phyloP scores from a whole-genome alignment of 2,113 vertebrate species.

The Python bivittatus region DNA sequence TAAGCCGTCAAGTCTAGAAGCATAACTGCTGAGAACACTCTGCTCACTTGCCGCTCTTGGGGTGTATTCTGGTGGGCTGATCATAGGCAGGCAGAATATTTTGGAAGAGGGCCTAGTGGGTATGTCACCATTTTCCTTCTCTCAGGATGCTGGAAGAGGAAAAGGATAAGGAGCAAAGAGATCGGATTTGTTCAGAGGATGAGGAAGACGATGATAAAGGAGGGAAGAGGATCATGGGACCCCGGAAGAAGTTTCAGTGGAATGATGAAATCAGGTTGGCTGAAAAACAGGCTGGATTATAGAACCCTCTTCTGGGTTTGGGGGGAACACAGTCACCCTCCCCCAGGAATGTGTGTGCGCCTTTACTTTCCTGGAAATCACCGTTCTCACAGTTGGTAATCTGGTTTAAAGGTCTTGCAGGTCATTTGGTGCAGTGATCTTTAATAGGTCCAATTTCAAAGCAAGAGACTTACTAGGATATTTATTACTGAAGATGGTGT shows the following conservation, averaged over 20 bases:
- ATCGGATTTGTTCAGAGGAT: constrained; percentile 79
- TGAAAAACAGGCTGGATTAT: background rate
- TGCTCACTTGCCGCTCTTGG: background rate
- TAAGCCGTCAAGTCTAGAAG: too few species aligned
- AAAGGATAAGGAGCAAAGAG: constrained; percentile 80
- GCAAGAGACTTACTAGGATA: background rate
- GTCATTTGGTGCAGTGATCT: background rate
- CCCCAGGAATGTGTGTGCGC: too few species aligned
- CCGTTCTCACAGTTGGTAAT: background rate
- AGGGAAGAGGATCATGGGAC: constrained; percentile 79
- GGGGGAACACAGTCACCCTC: constrained; percentile 8
- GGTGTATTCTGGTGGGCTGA: rapidly evolving
- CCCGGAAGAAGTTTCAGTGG: constrained; percentile 93
- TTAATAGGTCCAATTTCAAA: background rate
- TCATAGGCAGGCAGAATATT: background rate
- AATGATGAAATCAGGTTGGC: constrained; percentile 91
- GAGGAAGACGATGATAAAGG: constrained; percentile 83
- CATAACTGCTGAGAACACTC: background rate
- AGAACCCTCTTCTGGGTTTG: background rate
- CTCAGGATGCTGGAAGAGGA: constrained; percentile 85
- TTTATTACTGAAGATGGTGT: background rate
- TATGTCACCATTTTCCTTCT: background rate
- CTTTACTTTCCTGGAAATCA: background rate
- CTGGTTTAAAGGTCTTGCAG: background rate
- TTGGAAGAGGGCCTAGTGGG: background rate